phyloP scores from a whole-genome alignment of 2,888 invertebrate genomes.

The Drosophila helvetica region DNA sequence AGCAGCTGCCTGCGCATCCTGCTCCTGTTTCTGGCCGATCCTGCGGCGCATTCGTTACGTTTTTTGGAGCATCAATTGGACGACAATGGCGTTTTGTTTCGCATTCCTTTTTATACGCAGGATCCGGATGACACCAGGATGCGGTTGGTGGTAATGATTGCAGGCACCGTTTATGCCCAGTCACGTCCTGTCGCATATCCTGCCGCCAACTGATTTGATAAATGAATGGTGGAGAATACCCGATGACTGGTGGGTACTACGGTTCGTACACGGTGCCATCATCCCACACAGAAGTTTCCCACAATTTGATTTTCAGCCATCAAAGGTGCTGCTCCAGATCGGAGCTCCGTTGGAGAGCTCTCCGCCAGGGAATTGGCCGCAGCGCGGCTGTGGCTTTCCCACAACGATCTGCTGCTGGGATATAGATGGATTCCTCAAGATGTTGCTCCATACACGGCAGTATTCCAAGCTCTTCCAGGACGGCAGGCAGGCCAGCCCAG shows the following conservation, averaged over 20 bases:
- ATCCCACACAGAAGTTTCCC: slow-evolving; percentile 35
- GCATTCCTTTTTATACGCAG: slow-evolving; percentile 4
- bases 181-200: slow-evolving; percentile 68
- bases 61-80: slow-evolving; percentile 19
- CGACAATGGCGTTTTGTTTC: slow-evolving; percentile 26
- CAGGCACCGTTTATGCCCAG: slow-evolving; percentile 46
- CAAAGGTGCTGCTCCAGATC: neutral
- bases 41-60: slow-evolving; percentile 43
- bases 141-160: slow-evolving; percentile 35
- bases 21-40: neutral
- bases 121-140: slow-evolving; percentile 51
- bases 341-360: no score
- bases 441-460: neutral
- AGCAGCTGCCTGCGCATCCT: slow-evolving; percentile 23
- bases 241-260: slow-evolving; percentile 4
- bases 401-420: neutral
- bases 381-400: no score
- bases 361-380: no score
- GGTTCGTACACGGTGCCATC: neutral
- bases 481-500: neutral
- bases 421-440: neutral
- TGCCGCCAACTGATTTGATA: slow-evolving; percentile 46
- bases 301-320: neutral
- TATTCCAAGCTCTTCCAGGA: neutral
- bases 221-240: slow-evolving; percentile 40